Percentiles rank a stretch among this genome's conserved stretches.
phyloP scores from a whole-genome alignment of 2,888 invertebrate genomes.

The Heliconius aoede region DNA sequence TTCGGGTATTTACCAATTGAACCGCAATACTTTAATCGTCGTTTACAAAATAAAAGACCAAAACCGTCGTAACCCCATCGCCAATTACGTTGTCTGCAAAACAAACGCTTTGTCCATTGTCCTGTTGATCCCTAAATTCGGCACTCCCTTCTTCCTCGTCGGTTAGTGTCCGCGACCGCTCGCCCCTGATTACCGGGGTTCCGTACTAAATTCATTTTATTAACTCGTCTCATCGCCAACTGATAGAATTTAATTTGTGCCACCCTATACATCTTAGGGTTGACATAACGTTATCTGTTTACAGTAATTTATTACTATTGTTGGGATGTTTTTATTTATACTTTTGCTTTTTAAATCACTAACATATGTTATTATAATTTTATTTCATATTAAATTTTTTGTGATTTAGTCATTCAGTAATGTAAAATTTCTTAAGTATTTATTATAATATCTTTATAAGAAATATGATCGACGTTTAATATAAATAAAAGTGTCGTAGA shows the following conservation, averaged over 20 bases:
- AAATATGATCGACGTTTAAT: too few relatives aligned
- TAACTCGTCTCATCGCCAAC: constrained; percentile 81
- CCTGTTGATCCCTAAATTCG: constrained; percentile 62
- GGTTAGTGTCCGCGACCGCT: constrained; percentile 52
- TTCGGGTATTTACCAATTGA: neutral
- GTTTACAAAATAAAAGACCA: constrained; percentile 36
- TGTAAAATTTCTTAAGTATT: too few relatives aligned
- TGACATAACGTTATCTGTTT: constrained; percentile 30
- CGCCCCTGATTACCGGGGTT: constrained; percentile 70
- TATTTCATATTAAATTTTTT: too few relatives aligned
- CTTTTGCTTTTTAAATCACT: neutral
- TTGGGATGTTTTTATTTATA: neutral
- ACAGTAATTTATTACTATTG: constrained; percentile 21
- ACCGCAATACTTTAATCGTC: neutral
- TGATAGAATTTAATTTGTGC: constrained; percentile 70
- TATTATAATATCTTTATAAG: too few relatives aligned
- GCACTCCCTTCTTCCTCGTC: constrained; percentile 49
- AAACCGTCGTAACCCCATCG: constrained; percentile 55
- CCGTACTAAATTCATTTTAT: constrained; percentile 79
- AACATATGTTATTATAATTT: too few relatives aligned
- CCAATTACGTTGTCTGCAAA: constrained; percentile 76
- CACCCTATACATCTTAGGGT: constrained; percentile 47
- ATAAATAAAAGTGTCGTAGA: too few relatives aligned
- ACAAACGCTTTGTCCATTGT: constrained; percentile 77
- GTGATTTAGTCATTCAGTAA: too few relatives aligned